Evolutionary conservation across 2,113 vertebrate species (phyloP).

Genomic region (Psilopsiagon aurifrons): DNA sequence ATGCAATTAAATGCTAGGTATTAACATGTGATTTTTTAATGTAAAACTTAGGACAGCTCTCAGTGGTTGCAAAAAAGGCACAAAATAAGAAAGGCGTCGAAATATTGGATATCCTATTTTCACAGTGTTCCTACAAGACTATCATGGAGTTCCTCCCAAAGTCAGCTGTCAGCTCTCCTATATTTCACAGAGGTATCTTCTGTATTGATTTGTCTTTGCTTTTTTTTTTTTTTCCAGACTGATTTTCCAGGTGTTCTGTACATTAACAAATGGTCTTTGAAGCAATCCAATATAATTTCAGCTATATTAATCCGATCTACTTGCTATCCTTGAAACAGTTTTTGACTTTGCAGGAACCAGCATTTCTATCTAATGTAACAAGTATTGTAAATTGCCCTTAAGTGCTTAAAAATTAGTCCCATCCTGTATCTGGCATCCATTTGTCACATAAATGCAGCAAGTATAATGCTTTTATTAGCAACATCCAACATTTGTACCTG

Average conservation of each 20-base stretch:
- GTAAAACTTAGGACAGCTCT: background rate
- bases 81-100: background rate
- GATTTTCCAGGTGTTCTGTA: constrained; percentile 39
- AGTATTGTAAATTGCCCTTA: constrained; percentile 51
- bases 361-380: constrained; percentile 25
- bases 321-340: constrained; percentile 42
- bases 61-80: background rate
- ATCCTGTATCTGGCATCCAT: constrained; percentile 26
- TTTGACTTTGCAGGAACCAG: constrained; percentile 21
- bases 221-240: background rate
- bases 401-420: constrained; percentile 65
- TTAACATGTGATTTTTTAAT: background rate
- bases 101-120: background rate
- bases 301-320: constrained; percentile 36
- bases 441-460: constrained; percentile 31
- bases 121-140: background rate
- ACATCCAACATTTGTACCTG: constrained; percentile 5
- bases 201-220: constrained; percentile 2
- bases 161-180: background rate
- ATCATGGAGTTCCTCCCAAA: background rate
- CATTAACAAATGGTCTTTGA: constrained; percentile 49
- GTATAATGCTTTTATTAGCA: constrained; percentile 34
- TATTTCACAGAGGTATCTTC: background rate
- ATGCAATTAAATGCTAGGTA: background rate
- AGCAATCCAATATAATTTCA: constrained; percentile 47